These are phyloP conservation scores for Babyrousa celebensis DNA, from an alignment of 2,797 vertebrate species.

Conservation along the genomic window DNA sequence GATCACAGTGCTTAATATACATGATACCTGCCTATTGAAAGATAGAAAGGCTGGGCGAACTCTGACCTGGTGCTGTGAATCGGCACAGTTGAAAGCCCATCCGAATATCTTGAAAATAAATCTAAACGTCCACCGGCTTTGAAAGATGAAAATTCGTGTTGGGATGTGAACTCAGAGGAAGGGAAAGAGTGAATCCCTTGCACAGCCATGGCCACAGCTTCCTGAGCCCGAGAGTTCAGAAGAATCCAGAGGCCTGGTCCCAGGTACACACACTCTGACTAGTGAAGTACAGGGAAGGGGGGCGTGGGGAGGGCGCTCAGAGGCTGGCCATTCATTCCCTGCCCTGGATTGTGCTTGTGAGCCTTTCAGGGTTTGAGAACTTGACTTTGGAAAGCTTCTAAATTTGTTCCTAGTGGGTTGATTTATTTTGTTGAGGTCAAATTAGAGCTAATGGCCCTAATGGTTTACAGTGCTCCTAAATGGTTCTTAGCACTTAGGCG, in stretches of 20 bases:
- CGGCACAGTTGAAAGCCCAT: not conserved
- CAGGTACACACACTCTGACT: too few species aligned
- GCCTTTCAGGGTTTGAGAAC: constrained; percentile 76
- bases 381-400: constrained; percentile 86
- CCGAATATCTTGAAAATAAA: constrained; percentile 21
- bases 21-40: not conserved
- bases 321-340: not conserved
- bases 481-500: constrained; percentile 88
- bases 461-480: constrained; percentile 88
- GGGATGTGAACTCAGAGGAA: not conserved
- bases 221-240: not conserved
- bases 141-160: not conserved
- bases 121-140: not conserved
- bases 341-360: not conserved
- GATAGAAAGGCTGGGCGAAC: not conserved
- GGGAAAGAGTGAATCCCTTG: not conserved
- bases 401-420: constrained; percentile 85
- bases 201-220: not conserved
- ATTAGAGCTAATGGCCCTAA: constrained; percentile 88
- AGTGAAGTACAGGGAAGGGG: not conserved
- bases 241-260: not conserved
- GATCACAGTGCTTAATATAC: not conserved
- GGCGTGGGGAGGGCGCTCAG: not conserved
- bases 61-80: not conserved
- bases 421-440: constrained; percentile 88